Conservation (phyloP, 1,140 invertebrate genomes). For the Zophobas atratus region DNA sequence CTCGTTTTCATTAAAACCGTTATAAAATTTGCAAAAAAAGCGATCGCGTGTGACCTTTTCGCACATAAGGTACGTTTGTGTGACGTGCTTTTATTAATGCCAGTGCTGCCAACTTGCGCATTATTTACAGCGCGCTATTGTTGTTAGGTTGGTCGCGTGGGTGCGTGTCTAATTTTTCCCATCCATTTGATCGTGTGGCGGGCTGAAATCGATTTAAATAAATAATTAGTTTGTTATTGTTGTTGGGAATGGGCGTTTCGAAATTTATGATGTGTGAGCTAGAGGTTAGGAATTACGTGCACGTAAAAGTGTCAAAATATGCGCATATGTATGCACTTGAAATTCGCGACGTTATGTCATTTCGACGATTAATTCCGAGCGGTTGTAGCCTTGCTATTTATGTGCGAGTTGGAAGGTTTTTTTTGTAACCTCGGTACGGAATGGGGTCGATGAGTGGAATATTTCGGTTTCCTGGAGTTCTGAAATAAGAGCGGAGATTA, state of each 20-base stretch:
- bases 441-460: neutral
- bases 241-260: neutral
- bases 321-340: neutral
- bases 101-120: constrained; percentile 20
- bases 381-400: neutral
- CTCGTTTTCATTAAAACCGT: no score
- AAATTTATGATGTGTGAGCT: neutral
- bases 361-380: neutral
- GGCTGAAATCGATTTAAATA: constrained; percentile 8
- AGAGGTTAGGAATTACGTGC: neutral
- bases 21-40: no score
- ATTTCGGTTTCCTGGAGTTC: neutral
- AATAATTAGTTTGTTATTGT: constrained; percentile 15
- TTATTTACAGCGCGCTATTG: constrained; percentile 15
- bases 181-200: neutral
- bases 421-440: neutral
- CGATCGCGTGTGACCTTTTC: constrained; percentile 29
- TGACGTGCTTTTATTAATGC: constrained; percentile 24
- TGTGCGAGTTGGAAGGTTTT: neutral
- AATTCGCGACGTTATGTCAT: neutral
- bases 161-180: constrained; percentile 16
- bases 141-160: constrained; percentile 18
- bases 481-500: no score
- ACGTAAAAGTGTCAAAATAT: constrained; percentile 14
- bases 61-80: constrained; percentile 16